Conservation (phyloP, 2,888 invertebrate species). For the Synanthedon andrenaeformis region DNA sequence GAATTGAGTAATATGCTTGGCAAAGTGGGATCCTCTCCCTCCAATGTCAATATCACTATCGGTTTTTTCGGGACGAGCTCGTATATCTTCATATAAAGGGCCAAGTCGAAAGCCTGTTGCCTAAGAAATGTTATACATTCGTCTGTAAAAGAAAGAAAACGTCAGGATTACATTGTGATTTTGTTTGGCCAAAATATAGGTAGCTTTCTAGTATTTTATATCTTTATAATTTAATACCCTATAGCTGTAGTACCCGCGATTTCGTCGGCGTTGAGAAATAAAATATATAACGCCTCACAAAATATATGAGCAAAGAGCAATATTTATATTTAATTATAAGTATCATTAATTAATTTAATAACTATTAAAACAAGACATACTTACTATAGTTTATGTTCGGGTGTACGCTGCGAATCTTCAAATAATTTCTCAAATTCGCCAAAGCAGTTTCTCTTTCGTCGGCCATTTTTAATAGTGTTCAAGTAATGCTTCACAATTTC, state of each 20-base stretch:
- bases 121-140: constrained; percentile 79
- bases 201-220: too few relatives aligned
- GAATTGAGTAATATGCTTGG: constrained; percentile 88
- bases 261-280: too few relatives aligned
- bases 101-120: constrained; percentile 76
- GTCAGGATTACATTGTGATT: too few relatives aligned
- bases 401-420: constrained; percentile 79
- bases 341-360: too few relatives aligned
- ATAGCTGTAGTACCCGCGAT: too few relatives aligned
- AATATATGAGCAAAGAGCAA: too few relatives aligned
- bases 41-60: constrained; percentile 86
- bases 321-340: too few relatives aligned
- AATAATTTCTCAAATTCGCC: constrained; percentile 76
- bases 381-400: constrained; percentile 81
- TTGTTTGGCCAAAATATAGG: too few relatives aligned
- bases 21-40: constrained; percentile 77
- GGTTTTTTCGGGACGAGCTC: constrained; percentile 77
- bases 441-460: constrained; percentile 61
- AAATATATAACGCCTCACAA: too few relatives aligned
- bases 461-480: constrained; percentile 16
- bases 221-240: too few relatives aligned
- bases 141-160: constrained; percentile 58
- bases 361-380: constrained; percentile 7
- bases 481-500: background rate
- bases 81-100: constrained; percentile 73